A percentile compares a stretch with the other conserved stretches of the same genome.
Conservation (phyloP, 1,140 invertebrate species). For the Eufriesea mexicana region DNA sequence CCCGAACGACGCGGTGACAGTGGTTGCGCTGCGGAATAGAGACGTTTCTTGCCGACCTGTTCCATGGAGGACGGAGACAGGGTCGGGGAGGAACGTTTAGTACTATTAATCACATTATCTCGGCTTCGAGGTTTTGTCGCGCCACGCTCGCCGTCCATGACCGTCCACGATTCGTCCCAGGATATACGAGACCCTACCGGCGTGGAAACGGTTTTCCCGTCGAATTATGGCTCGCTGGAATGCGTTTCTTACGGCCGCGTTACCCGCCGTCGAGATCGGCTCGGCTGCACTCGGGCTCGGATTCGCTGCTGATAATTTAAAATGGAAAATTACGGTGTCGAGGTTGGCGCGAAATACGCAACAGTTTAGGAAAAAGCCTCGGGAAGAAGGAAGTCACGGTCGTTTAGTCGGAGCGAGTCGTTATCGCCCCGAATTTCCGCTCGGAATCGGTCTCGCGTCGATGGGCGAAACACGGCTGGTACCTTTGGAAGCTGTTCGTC, state of each 20-base stretch:
- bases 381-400: background rate
- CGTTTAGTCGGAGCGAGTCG: background rate
- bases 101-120: conserved; percentile 76
- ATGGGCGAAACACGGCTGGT: background rate
- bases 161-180: conserved; percentile 21
- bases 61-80: conserved; percentile 25
- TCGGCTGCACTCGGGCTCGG: background rate
- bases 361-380: no score
- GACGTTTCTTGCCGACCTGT: conserved; percentile 57
- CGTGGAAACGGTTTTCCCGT: conserved; percentile 44
- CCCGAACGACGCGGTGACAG: conserved; percentile 52
- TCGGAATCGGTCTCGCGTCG: background rate
- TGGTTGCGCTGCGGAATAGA: conserved; percentile 53
- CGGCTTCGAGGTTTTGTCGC: conserved; percentile 60
- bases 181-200: conserved; percentile 1
- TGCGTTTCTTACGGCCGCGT: conserved; percentile 20
- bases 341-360: background rate
- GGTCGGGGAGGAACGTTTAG: conserved; percentile 57
- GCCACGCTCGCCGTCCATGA: conserved; percentile 37
- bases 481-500: background rate
- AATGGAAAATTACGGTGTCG: background rate
- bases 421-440: background rate
- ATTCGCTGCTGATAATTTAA: background rate
- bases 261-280: background rate
- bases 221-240: conserved; percentile 9